These are phyloP conservation scores for Arrhamphus sclerolepis DNA, from an alignment of 2,797 vertebrate genomes.

Conservation along the genomic window DNA sequence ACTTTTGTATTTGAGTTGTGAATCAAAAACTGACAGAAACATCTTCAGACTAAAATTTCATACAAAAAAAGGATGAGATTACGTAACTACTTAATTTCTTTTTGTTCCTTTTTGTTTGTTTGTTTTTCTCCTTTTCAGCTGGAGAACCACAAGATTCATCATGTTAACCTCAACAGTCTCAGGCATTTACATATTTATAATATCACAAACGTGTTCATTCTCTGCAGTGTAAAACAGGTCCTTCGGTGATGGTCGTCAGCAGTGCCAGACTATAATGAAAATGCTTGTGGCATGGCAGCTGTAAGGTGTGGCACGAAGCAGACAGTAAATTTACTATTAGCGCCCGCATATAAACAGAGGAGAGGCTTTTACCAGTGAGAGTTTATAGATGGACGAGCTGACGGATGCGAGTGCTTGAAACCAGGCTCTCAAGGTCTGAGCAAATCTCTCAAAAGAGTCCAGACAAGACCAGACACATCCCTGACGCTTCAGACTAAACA, in stretches of 20 bases:
- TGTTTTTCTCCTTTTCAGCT: constrained; percentile 14
- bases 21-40: no score
- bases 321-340: constrained; percentile 65
- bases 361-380: constrained; percentile 51
- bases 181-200: constrained; percentile 21
- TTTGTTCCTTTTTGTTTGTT: neutral
- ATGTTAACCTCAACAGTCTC: constrained; percentile 5
- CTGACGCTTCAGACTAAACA: constrained; percentile 75
- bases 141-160: constrained; percentile 7
- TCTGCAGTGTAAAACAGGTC: no score
- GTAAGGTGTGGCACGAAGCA: constrained; percentile 59
- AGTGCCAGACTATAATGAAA: constrained; percentile 53
- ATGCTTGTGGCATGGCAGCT: constrained; percentile 63
- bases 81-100: no score
- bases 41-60: no score
- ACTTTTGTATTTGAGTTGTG: no score
- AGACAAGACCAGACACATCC: constrained; percentile 72
- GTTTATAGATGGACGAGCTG: constrained; percentile 52
- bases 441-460: constrained; percentile 47
- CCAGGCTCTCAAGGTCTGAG: constrained; percentile 43
- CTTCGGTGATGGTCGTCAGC: constrained; percentile 44
- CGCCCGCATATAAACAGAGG: constrained; percentile 56
- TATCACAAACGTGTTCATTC: no score
- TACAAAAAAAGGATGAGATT: no score
- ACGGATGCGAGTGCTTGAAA: constrained; percentile 54